Evolutionary conservation across 2,888 invertebrate genomes (phyloP), one percentile per base, ranked within the genome.

Genomic region (Papilio elwesi): DNA sequence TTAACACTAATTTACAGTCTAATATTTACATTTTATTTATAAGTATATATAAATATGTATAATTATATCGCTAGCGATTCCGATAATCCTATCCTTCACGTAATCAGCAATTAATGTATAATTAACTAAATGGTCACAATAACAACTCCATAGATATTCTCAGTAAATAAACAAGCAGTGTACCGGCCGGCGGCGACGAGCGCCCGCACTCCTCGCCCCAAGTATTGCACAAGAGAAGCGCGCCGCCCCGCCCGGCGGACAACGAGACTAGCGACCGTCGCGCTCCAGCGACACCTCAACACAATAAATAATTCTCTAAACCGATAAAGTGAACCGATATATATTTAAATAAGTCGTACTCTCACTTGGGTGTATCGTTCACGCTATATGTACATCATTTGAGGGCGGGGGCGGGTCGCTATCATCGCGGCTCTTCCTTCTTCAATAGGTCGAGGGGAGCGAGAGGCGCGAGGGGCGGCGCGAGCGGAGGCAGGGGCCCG

Each of bases 391-490:
- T 87, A 89, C 87, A 87, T 69, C 77, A 75, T 78, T 77, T 74
- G 79, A 74, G 83, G 82, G 81, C 80, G 81, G 80, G 74, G 77
- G 81, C 82, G 81, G 78, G 80, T 80, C 84, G 86, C 88, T 91
- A 94, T 94, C 94, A 94, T 94, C 94, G 94, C 86, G 94, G 94
- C 89, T 94, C 94, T 84, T 94, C 94, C 84, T 94, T 94, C 84
- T 95, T 95, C 86, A 95, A 95, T 85, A 95, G 94, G 87, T 95
- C 95, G 78, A 94, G 94, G 79, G 95, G 94, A 64, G 93, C 89
- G 71, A 90, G 90, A 71, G 90, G 86, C 26, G 87, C 86, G 70
- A 87, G 85, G 71, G 88, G 83, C 68, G 85, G 83, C 49, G 85
- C 85, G 57, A 83, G 82, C 73, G 83, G 84, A 47, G 88, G 86